Evolutionary conservation across 2,797 vertebrate species (phyloP), one percentile per base, ranked within the genome.

Genomic region (Hyperoplus immaculatus): DNA sequence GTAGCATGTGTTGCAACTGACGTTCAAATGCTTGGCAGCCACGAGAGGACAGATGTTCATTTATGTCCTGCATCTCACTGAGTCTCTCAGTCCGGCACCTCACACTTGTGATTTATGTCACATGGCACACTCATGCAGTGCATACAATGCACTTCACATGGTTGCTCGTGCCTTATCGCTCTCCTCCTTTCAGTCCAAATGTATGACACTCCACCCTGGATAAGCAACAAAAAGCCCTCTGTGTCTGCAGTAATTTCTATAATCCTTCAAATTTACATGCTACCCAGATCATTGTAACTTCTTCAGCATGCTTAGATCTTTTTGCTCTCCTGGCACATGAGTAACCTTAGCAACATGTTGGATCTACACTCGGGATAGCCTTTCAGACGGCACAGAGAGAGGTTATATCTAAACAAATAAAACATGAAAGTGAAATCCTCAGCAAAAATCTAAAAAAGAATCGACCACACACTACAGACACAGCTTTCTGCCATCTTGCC

Each of bases 81-180:
- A 74, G 68, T 68, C 68, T 74, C 64, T 78, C 77, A 59, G 62
- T 75, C 71, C 46, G 50, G 64, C 87, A 81, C 59, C 64, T 82
- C 72, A 73, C 83, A 87, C 87, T 89, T 92, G 82, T 91, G 86
- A 91, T 82, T 83, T 82, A 84, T 73, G 87, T 93, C 92, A 93
- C 89, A 91, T 90, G 92, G 55, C 66, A 63, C 18, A 4, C 76
- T 81, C 71, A 68, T 63, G 72, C 75, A 72, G 67, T 13, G 13
- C 55, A 39, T 77, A 75, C 77, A 90, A 77, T 83, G 83, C 58
- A 85, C 64, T 81, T 87, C 86, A 88, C 83, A 83, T 72, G 56
- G 88, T 76, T 72, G 71, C 51, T 58, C 53, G 45, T 68, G 49
- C 74, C 55, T 59, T 49, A 45, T 15, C 46, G 64, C 58, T 58